phyloP scores from a whole-genome alignment of 2,797 vertebrate genomes.

The Gymnodraco acuticeps region DNA sequence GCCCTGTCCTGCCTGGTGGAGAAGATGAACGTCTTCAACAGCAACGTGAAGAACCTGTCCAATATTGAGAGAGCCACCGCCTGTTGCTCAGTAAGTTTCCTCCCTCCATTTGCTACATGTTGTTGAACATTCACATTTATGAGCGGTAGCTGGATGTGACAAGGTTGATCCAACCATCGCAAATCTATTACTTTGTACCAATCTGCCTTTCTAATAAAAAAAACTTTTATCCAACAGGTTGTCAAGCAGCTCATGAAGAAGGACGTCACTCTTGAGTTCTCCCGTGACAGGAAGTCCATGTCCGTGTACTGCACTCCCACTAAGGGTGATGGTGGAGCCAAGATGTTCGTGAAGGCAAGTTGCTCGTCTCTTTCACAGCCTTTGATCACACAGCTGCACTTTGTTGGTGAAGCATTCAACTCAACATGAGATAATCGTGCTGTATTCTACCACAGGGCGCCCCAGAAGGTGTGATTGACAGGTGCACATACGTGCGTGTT shows the following conservation, averaged over 20 bases:
- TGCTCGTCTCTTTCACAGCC: not conserved
- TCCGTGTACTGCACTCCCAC: conserved; percentile 92
- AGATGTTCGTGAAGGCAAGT: conserved; percentile 95
- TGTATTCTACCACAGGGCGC: conserved; percentile 85
- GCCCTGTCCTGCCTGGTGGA: conserved; percentile 94
- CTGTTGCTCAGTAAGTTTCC: conserved; percentile 87
- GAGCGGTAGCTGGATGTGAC: too few relatives aligned
- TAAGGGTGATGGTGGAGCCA: conserved; percentile 92
- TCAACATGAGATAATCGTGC: not conserved
- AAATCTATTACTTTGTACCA: not conserved
- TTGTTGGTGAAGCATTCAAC: not conserved
- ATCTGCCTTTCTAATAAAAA: not conserved
- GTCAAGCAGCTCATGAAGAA: conserved; percentile 97
- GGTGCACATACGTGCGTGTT: conserved; percentile 93
- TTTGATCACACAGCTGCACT: not conserved
- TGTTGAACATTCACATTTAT: not conserved
- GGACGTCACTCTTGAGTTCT: conserved; percentile 96
- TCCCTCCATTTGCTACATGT: not conserved
- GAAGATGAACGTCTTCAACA: conserved; percentile 97
- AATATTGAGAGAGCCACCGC: conserved; percentile 91
- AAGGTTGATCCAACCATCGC: too few relatives aligned
- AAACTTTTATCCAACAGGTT: conserved; percentile 79
- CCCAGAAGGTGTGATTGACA: conserved; percentile 94
- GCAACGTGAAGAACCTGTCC: conserved; percentile 85
- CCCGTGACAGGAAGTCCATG: conserved; percentile 97